A percentile compares a stretch with the other conserved stretches of the same genome.
Conservation (phyloP, 2,113 vertebrate species). For the Lepus americanus region DNA sequence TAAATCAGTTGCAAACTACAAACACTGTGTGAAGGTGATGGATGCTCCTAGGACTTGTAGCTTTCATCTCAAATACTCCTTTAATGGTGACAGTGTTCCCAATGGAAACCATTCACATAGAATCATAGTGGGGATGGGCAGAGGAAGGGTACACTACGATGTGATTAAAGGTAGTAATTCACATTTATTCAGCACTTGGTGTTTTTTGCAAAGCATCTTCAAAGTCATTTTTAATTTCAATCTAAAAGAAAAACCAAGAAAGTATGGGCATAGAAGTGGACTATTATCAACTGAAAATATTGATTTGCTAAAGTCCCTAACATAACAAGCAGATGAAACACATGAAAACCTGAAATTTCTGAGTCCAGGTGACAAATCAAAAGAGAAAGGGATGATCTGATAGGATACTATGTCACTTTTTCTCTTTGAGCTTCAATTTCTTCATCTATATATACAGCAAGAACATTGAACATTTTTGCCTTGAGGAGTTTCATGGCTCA, state of each 20-base stretch:
- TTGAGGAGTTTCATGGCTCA: background rate
- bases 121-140: fast-evolving
- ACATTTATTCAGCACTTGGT: background rate
- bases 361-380: background rate
- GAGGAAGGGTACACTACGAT: background rate
- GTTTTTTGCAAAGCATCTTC: background rate
- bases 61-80: background rate
- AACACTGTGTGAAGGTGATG: background rate
- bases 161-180: background rate
- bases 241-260: background rate
- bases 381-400: background rate
- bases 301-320: background rate
- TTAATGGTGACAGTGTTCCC: background rate
- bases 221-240: slow-evolving; percentile 1
- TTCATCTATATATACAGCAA: background rate
- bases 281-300: background rate
- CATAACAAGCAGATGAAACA: background rate
- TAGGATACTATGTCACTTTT: background rate
- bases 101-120: background rate
- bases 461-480: background rate
- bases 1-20: background rate
- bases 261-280: too few species aligned
- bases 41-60: background rate
- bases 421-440: background rate
- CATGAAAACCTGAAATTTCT: background rate